Evolutionary conservation across 2,797 vertebrate species (phyloP), one percentile per base, ranked within the genome.

Genomic region (Nothura maculosa): DNA sequence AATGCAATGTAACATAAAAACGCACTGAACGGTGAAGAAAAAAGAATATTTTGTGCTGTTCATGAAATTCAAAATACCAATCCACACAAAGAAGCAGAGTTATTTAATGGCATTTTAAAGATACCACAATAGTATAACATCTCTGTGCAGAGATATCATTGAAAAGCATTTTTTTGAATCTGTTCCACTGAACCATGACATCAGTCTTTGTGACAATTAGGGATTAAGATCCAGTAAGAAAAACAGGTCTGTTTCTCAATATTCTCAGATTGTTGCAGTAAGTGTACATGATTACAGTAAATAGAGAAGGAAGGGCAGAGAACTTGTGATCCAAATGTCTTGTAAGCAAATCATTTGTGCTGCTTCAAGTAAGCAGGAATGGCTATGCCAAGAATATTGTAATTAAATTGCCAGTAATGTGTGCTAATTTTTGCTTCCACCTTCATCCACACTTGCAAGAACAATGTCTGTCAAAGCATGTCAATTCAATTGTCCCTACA

Each of bases 151-250:
- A 77, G 14, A 60, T 61, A 10, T 40, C 12, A 54, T 47, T 55
- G 28, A 42, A 47, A 60, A 1, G 0, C 9, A 4, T 28, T 19
- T 47, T 43, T 43, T 19, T 45, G 0, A 55, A 18, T 72, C 40
- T 22, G 4, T 84, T 90, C 18, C 30, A 36, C 40, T 47, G 75
- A 74, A 2, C 4, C 5, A 12, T 57, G 34, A 20, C 28, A 38
- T 67, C 67, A 70, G 4, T 75, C 66, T 48, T 18, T 52, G 20
- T 70, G 66, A 55, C 30, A 81, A 28, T 36, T 76, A 55, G 21
- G 21, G 9, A 43, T 34, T 64, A 75, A 61, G 10, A 66, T 43
- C 10, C 32, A 9, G 0, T 48, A 48, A 79, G 24, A 81, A 94
- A 83, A 3, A 1, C 40, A 70, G 6, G 12, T 24, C 34, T 72